Percentiles rank a stretch among this genome's conserved stretches.
These are phyloP conservation scores for Corapipo altera DNA, from an alignment of 2,113 vertebrate genomes.

Conservation along the genomic window DNA sequence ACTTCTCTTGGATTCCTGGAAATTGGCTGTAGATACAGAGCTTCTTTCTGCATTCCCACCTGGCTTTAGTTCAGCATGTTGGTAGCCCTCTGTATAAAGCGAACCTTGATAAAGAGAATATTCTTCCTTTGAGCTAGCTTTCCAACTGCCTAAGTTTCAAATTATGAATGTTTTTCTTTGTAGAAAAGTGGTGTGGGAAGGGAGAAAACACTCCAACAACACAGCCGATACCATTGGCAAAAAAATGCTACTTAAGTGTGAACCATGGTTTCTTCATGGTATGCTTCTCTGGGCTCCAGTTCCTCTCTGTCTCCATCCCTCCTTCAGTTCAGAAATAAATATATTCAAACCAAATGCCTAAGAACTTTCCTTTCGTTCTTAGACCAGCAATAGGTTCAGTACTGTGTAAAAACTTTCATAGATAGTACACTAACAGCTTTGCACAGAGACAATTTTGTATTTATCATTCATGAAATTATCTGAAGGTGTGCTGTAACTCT, in stretches of 20 bases:
- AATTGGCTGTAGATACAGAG: neutral
- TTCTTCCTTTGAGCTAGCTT: slow-evolving; percentile 22
- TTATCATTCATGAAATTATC: neutral
- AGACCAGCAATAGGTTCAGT: neutral
- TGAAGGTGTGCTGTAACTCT: neutral
- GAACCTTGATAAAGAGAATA: slow-evolving; percentile 22
- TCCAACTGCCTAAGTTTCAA: neutral
- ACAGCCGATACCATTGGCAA: neutral
- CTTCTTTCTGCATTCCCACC: neutral
- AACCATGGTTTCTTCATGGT: neutral
- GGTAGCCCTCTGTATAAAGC: neutral
- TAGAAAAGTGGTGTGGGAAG: neutral
- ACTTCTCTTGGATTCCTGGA: slow-evolving; percentile 18
- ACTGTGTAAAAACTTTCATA: neutral
- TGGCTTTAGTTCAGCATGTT: neutral
- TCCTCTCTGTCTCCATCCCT: neutral
- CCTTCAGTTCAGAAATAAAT: neutral
- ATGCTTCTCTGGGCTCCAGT: neutral
- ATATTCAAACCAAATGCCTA: neutral
- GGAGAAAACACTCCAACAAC: neutral
- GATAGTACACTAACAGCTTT: neutral
- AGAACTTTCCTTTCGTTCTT: neutral
- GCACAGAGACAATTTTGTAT: neutral
- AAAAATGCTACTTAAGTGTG: slow-evolving; percentile 17
- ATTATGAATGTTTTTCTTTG: slow-evolving; percentile 11